Percentiles rank a stretch among this genome's conserved stretches.
These are phyloP conservation scores for Chloromyia formosa DNA, from an alignment of 2,888 invertebrate species.

Conservation along the genomic window DNA sequence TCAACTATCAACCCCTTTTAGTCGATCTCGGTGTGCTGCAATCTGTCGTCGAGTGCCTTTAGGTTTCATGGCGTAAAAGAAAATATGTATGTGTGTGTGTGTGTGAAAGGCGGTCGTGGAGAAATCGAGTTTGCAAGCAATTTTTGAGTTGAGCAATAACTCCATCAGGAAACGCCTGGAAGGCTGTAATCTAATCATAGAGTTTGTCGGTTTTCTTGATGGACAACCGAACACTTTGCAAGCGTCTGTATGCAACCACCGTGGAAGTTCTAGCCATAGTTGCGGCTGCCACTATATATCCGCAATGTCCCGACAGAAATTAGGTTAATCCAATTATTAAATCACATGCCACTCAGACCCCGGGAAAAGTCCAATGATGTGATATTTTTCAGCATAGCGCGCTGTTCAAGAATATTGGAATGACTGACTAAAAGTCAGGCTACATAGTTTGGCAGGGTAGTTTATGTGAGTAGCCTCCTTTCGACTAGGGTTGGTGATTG, in stretches of 20 bases:
- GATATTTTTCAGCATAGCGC: neutral
- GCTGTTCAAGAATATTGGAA: neutral
- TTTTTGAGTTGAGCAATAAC: neutral
- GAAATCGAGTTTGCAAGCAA: conserved; percentile 17
- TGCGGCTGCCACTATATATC: conserved; percentile 1
- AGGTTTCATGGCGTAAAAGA: neutral
- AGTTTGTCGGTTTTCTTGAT: conserved; percentile 18
- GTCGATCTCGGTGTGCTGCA: too few species aligned
- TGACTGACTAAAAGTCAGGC: neutral
- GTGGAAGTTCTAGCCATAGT: neutral
- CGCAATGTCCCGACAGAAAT: conserved; percentile 22
- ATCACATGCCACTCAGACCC: conserved; percentile 35
- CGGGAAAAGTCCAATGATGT: neutral
- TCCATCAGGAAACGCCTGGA: neutral
- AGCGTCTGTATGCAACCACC: neutral
- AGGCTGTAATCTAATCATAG: conserved; percentile 12
- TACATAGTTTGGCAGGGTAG: conserved; percentile 1
- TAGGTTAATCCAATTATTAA: conserved; percentile 39
- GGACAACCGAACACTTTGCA: neutral
- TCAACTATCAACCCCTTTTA: too few species aligned
- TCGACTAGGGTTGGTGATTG: conserved; percentile 24
- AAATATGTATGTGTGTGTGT: neutral
- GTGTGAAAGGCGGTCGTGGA: neutral
- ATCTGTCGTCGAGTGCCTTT: too few species aligned
- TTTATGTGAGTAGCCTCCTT: neutral